Evolutionary conservation across 2,888 invertebrate species (phyloP).

Genomic region (Bedellia somnulentella): DNA sequence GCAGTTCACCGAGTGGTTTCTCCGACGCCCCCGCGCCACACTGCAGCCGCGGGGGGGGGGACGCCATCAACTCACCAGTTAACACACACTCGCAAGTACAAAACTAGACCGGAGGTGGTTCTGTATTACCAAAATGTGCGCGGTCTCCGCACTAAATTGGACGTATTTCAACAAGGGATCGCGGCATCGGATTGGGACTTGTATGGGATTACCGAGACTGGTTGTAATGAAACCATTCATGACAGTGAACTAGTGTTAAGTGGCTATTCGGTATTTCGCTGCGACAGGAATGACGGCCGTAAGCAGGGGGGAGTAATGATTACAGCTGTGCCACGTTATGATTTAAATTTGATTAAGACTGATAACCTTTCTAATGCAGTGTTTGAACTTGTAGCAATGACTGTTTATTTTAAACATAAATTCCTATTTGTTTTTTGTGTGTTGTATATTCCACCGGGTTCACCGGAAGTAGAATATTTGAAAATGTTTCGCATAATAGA

Average conservation of each 20-base stretch:
- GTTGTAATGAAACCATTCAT: slow-evolving; percentile 11
- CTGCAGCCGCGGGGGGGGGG: background rate
- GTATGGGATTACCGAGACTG: slow-evolving; percentile 12
- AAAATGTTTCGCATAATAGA: background rate
- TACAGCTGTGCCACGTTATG: slow-evolving; percentile 11
- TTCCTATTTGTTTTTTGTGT: too few relatives aligned
- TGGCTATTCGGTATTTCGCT: slow-evolving; percentile 9
- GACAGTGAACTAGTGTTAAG: slow-evolving; percentile 10
- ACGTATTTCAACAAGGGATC: slow-evolving; percentile 7
- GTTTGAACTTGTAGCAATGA: slow-evolving; percentile 12
- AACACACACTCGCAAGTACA: too few relatives aligned
- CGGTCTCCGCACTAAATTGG: slow-evolving; percentile 2
- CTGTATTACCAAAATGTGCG: slow-evolving; percentile 2
- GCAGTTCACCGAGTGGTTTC: background rate
- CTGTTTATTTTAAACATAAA: background rate
- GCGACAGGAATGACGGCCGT: slow-evolving; percentile 12
- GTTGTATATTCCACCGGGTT: background rate
- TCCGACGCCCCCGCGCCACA: too few relatives aligned
- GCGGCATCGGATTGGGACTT: slow-evolving; percentile 8
- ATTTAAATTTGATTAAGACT: slow-evolving; percentile 5
- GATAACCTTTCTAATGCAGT: slow-evolving; percentile 1
- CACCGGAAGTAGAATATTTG: background rate
- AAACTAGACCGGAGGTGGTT: too few relatives aligned
- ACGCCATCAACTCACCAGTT: too few relatives aligned
- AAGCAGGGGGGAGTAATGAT: slow-evolving; percentile 11